Base-by-base conservation (phyloP, 2,888 invertebrate genomes). In the Cephonodes hylas region DNA sequence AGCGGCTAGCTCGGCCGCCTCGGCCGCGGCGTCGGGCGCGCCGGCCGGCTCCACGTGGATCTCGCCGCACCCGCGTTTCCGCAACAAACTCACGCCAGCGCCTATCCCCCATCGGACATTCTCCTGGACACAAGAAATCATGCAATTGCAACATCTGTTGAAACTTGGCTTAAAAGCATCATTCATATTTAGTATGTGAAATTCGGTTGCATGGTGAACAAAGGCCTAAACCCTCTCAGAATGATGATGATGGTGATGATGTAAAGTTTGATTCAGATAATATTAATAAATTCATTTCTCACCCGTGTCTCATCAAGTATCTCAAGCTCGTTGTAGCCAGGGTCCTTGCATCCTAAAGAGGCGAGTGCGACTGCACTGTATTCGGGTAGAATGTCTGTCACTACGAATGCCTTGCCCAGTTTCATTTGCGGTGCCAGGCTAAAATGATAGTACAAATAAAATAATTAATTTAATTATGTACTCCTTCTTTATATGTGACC, bases 21-120 rank as follows among this genome's bases (percentile, higher is more conserved):
- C 95, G 0, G 95, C 95, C 1, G 95, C 95, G 68, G 95, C 95
- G 81, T 94, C 94, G 5, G 94, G 91, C 72, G 91, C 91, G 0
- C 86, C 90, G 71, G 93, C 91, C 0, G 93, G 84, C 77, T 96
- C 96, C 58, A 95, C 93, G n/a, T 56, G 83, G 5, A 83, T 64
- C 53, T 3, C 18, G 0, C n/a, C 59, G 64, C 75, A 73, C 59
- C 87, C 85, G 6, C 87, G 86, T 56, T 42, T 34, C 59, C 62
- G 56, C 65, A 90, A 70, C 66, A 65, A 66, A 0, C 65, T 63
- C 66, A 89, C 89, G 1, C 85, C 90, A 15, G 88, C 86, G 18
- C 90, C 90, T 42, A 86, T 82, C 18, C 83, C 85, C 81, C 82
- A 80, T 0, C 91, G 83, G 6, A 85, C 65, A 69, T 89, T 89